A percentile compares a stretch with the other conserved stretches of the same genome.
Evolutionary conservation across 2,113 vertebrate genomes (phyloP).

Genomic region (Pteropus alecto): DNA sequence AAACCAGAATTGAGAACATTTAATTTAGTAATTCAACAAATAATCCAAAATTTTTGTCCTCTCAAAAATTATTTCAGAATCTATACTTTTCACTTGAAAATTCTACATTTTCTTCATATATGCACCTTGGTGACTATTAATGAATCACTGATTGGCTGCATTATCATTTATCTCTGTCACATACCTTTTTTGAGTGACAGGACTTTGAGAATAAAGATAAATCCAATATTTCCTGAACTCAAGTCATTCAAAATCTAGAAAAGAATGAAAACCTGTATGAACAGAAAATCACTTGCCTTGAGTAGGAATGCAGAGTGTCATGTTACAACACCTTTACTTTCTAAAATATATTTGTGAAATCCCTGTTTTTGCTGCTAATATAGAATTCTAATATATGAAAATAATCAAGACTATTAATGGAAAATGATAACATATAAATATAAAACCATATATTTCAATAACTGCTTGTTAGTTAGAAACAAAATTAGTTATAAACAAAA

Average conservation of each 20-base stretch:
- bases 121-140: background rate
- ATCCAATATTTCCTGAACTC: background rate
- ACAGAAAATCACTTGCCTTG: background rate
- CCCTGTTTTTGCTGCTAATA: background rate
- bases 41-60: background rate
- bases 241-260: background rate
- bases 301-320: background rate
- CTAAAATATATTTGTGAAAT: background rate
- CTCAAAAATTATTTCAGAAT: slow-evolving; percentile 13
- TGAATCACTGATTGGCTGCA: background rate
- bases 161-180: background rate
- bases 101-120: background rate
- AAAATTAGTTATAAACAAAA: background rate
- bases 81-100: slow-evolving; percentile 5
- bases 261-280: slow-evolving; percentile 5
- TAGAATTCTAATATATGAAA: background rate
- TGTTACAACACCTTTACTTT: background rate
- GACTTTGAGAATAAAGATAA: slow-evolving; percentile 21
- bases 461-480: background rate
- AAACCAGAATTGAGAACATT: background rate
- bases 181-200: background rate
- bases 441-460: background rate
- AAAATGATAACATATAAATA: background rate
- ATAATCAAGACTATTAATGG: background rate
- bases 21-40: slow-evolving; percentile 13